Evolutionary conservation across 1,140 invertebrate species (phyloP), one percentile per base, ranked within the genome.

Genomic region (Pachyrhynchus sulphureomaculatus): DNA sequence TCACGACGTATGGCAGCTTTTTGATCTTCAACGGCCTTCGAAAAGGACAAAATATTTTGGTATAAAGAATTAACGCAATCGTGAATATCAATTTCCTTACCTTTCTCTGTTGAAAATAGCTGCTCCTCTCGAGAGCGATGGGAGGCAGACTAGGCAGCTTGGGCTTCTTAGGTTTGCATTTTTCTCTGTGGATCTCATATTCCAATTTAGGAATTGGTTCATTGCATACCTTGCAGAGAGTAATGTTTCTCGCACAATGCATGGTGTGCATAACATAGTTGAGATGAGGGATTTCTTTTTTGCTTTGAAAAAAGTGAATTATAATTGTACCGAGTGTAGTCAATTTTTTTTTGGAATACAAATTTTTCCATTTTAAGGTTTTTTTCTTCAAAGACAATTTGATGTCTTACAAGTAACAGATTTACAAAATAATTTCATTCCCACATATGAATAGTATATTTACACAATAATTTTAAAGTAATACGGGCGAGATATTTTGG

Each of bases 211-310:
- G 68, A 12, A 76, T 59, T 10, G 73, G 70, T 60, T 75, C 75
- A 29, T 73, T 73, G 60, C 75, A 76, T 0, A 61, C 59, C 37
- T 68, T 68, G 47, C 75, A 76, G 20, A 75, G 52, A 0, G 74
- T 67, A 6, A 76, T 71, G 41, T 75, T 75, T n/a, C 75, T 33
- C 1, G 73, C 68, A 60, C 75, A 76, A 54, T 76, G 75, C 29
- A 69, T 73, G 15, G 70, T 72, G 54, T 76, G 75, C 75, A 76
- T 76, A 9, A 76, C 73, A 70, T 75, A 76, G 57, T 76, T 76
- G n/a, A 47, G 29, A 18, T 75, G 74, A 1, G 75, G 75, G 4
- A 76, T 75, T 65, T 76, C 75, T 41, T 71, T 72, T 70, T 76
- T 76, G 59, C 75, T 76, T 44, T 13, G 65, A 65, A 52, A 33